Conservation (phyloP, 2,888 invertebrate species). For the Apoda limacodes region DNA sequence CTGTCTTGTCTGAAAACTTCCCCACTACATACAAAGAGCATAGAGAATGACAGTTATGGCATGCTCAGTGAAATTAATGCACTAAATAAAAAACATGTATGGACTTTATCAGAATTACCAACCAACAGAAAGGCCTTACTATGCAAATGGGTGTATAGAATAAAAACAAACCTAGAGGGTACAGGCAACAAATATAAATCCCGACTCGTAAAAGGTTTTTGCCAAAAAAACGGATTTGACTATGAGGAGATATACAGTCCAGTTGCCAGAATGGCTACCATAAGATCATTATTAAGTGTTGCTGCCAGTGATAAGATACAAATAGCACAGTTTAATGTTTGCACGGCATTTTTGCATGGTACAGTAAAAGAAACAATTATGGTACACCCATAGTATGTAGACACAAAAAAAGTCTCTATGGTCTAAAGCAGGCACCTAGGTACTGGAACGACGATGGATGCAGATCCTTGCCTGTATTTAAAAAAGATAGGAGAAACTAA, state of each 20-base stretch:
- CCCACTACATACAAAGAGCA: too few species aligned
- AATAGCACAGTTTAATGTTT: conserved; percentile 13
- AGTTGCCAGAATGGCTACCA: conserved; percentile 9
- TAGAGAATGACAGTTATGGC: conserved; percentile 22
- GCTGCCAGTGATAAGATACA: conserved; percentile 12
- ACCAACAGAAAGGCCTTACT: conserved; percentile 15
- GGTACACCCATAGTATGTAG: too few species aligned
- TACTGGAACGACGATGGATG: too few species aligned
- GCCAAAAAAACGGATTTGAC: conserved; percentile 2
- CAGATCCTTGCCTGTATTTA: too few species aligned
- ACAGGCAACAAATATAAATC: conserved; percentile 18
- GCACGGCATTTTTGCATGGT: too few species aligned
- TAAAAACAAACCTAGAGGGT: conserved; percentile 19
- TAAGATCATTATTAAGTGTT: conserved; percentile 7
- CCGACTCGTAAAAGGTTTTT: conserved; percentile 11
- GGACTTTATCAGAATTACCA: conserved; percentile 20
- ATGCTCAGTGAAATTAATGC: conserved; percentile 21
- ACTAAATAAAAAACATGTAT: conserved; percentile 20
- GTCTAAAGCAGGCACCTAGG: too few species aligned
- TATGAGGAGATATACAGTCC: background rate
- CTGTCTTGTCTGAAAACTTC: too few species aligned
- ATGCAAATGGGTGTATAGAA: conserved; percentile 17
- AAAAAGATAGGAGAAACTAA: too few species aligned
- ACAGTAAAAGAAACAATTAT: too few species aligned
- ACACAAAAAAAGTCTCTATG: too few species aligned